Base-by-base conservation (phyloP, 2,888 invertebrate genomes). In the Gibbula magus region DNA sequence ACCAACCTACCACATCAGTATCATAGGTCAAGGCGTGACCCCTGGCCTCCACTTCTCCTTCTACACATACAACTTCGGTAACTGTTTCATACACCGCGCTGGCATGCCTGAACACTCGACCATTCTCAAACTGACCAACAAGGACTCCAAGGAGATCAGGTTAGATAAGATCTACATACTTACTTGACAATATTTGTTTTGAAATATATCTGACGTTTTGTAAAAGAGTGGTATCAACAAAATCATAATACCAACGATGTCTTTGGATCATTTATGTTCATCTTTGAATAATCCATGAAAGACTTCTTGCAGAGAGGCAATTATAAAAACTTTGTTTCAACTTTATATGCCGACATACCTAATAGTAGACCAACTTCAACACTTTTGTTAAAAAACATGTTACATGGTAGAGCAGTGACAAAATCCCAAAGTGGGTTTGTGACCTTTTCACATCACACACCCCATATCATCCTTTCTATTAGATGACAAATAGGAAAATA, bases 11-110 rank as follows among this genome's bases (percentile, higher is more conserved):
- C 92, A 90, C 52, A 93, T 96, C 79, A 92, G 93, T 74, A 90
- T 96, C 53, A 93, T 94, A 85, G 95, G 95, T 22, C 93, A 94
- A 66, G 95, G 95, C 56, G 94, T 94, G 83, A 94, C 94, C 83
- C 94, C 95, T 0, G 89, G 92, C 0, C 94, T 95, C 84, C 94
- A 94, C 87, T 96, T 96, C 90, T 95, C 95, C 4, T 95, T 95
- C 88, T 92, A 91, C 86, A 84, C 87, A n/a, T 94, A 94, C 88
- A 94, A 96, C 91, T 96, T 96, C 93, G 95, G 95, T 4, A 94
- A 94, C 82, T 95, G 95, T 88, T 94, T 96, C 84, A 92, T 93
- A 75, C 90, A 92, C 85, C 89, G 89, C 39, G 91, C 92, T 16
- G 93, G 93, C 66, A 89, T 92, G 90, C 91, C 90, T 13, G 82